Base-by-base conservation (phyloP, 2,113 vertebrate genomes). In the Pao palembangensis region DNA sequence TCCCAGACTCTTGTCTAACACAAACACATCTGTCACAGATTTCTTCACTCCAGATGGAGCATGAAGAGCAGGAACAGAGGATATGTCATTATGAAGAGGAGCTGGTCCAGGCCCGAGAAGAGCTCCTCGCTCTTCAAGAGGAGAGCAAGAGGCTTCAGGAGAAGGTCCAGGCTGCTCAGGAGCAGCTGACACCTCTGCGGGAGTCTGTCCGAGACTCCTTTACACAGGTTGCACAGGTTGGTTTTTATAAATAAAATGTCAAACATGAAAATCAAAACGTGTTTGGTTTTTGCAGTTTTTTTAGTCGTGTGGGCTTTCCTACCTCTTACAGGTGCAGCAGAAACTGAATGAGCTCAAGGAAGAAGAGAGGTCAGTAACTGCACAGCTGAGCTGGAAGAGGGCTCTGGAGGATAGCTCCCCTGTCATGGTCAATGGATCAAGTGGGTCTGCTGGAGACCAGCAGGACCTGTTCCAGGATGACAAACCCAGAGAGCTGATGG, bases 21-120 rank as follows among this genome's bases (percentile, higher is more conserved):
- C 38, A 8, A 16, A 53, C 43, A 1, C 1, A 1, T 65, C 20
- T 63, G 18, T 53, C 51, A 47, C 60, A 98, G 96, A 95, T 98
- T 83, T 88, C 93, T 12, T 91, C 93, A 12, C 85, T 99, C 75
- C 94, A 96, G 81, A 86, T 82, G 5, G 93, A 98, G 88, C 93
- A 95, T 58, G 90, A 91, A 15, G 94, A 90, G 68, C 96, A 99
- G 82, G 96, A 98, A 70, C 92, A 93, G 16, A 93, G 91, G 85
- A 96, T 99, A 58, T 93, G 90, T 25, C 91, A 90, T 0, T 98
- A 92, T 8, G 94, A 99, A 67, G 94, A 96, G 84, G 95, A 98
- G 69, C 87, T 98, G 73, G 91, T 84, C 21, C 94, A 92, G 85
- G 94, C 96, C 19, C 87, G 93, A 54, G 93, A 95, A 78, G 95